Evolutionary conservation across 1,140 invertebrate species (phyloP).

Genomic region (Planococcus citri): DNA sequence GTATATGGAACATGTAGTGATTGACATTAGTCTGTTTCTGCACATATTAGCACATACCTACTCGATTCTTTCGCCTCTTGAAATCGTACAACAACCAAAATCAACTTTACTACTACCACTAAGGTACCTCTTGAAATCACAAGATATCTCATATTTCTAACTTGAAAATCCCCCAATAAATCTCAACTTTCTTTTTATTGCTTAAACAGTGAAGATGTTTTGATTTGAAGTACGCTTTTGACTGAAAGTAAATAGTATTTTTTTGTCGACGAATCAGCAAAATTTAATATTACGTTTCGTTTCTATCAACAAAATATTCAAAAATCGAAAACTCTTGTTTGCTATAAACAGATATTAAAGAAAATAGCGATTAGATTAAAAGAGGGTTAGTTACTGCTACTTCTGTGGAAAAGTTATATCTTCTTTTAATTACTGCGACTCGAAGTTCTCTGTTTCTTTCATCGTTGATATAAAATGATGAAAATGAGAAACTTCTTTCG

Average conservation of each 20-base stretch:
- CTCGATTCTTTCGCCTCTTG: too few species aligned
- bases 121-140: too few species aligned
- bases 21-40: too few species aligned
- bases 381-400: constrained; percentile 2
- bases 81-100: too few species aligned
- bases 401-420: constrained; percentile 7
- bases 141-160: too few species aligned
- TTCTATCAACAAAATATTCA: background rate
- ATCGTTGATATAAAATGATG: background rate
- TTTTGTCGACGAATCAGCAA: background rate
- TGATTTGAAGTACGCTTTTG: background rate
- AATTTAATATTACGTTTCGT: background rate
- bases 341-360: background rate
- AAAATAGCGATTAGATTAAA: constrained; percentile 8
- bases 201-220: too few species aligned
- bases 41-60: too few species aligned
- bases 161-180: too few species aligned
- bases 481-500: constrained; percentile 6
- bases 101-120: too few species aligned
- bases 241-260: background rate
- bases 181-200: too few species aligned
- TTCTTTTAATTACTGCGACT: background rate
- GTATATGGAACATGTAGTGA: too few species aligned
- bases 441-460: background rate
- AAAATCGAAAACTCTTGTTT: background rate